phyloP scores from a whole-genome alignment of 2,888 invertebrate genomes.

The Leucozona laternaria region DNA sequence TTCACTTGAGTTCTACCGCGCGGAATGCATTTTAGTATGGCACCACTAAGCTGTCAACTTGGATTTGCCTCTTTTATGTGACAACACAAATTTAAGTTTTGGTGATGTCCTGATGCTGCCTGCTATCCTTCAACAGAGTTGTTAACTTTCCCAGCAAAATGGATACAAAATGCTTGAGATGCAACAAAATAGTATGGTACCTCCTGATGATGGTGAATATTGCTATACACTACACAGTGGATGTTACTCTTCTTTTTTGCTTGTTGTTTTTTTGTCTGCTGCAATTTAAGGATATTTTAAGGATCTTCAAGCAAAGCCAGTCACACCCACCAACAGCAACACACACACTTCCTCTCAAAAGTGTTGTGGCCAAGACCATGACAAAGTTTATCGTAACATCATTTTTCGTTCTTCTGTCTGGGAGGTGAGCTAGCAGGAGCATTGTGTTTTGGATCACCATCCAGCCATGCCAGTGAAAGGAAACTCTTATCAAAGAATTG shows the following conservation, averaged over 20 bases:
- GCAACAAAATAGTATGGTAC: neutral
- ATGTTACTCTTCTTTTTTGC: neutral
- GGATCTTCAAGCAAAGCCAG: conserved; percentile 5
- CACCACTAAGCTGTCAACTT: conserved; percentile 21
- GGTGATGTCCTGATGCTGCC: neutral
- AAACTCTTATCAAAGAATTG: conserved; percentile 21
- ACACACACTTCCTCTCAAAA: neutral
- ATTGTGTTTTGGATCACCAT: conserved; percentile 11
- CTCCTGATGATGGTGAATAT: neutral
- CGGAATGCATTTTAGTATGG: conserved; percentile 18
- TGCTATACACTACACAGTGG: neutral
- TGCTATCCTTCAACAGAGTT: conserved; percentile 14
- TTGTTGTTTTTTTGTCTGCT: neutral
- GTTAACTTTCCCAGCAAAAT: conserved; percentile 21
- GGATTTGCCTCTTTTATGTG: conserved; percentile 21
- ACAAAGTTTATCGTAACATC: conserved; percentile 22
- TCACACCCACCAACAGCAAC: neutral
- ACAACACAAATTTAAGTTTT: conserved; percentile 20
- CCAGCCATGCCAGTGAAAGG: neutral
- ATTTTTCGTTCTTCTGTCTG: neutral
- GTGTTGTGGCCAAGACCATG: conserved; percentile 15
- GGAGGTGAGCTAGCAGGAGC: conserved; percentile 11
- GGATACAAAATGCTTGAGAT: conserved; percentile 14
- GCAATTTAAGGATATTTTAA: conserved; percentile 17
- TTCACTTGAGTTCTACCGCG: neutral